phyloP scores from a whole-genome alignment of 2,888 invertebrate species.

The Acrobasis consociella region DNA sequence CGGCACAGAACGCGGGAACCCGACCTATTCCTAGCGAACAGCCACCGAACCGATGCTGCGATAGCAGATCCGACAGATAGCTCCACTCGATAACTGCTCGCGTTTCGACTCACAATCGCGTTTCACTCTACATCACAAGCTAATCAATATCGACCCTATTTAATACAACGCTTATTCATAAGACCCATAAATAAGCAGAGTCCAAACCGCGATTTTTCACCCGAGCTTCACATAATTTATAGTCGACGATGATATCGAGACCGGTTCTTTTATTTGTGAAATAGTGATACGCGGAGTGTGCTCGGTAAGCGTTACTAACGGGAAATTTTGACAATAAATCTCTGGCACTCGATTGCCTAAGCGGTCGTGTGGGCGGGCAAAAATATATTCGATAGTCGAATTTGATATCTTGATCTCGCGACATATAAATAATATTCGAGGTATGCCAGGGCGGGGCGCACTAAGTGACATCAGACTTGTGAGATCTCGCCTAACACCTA shows the following conservation, averaged over 20 bases:
- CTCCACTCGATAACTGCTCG: constrained; percentile 55
- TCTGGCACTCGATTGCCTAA: constrained; percentile 80
- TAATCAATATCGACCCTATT: constrained; percentile 55
- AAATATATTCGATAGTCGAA: constrained; percentile 74
- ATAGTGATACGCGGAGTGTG: constrained; percentile 81
- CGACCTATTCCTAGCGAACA: constrained; percentile 79
- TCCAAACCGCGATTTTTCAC: constrained; percentile 79
- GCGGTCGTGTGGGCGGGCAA: constrained; percentile 77
- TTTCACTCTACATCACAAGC: constrained; percentile 34
- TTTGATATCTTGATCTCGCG: constrained; percentile 77
- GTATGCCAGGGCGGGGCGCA: constrained; percentile 48
- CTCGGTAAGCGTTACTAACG: constrained; percentile 81
- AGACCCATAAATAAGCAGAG: constrained; percentile 75
- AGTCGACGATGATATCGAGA: constrained; percentile 80
- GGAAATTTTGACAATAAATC: constrained; percentile 82
- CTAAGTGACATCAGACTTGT: constrained; percentile 40
- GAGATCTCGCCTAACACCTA: constrained; percentile 56
- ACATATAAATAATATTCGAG: constrained; percentile 32
- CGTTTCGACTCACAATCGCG: constrained; percentile 41
- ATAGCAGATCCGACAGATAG: constrained; percentile 71
- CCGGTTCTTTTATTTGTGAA: constrained; percentile 82
- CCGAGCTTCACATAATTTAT: constrained; percentile 78
- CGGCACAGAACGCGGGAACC: constrained; percentile 77
- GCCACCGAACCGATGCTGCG: constrained; percentile 76
- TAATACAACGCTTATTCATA: constrained; percentile 70